Base-by-base conservation (phyloP, 1,140 invertebrate genomes). In the Drosophila sucinea region DNA sequence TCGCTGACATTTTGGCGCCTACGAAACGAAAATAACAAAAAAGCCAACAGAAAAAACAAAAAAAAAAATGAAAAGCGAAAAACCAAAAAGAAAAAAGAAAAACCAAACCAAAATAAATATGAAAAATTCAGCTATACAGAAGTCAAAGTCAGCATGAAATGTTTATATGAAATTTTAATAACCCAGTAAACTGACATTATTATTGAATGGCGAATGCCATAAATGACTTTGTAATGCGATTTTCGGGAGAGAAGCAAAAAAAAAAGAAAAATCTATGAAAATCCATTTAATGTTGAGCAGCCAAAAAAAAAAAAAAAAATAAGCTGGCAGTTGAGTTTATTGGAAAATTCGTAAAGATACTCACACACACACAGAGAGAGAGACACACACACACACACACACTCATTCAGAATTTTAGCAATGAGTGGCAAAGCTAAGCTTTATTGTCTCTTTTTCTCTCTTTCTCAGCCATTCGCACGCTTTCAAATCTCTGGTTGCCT, bases 1-100 rank as follows among this genome's bases (percentile, higher is more conserved):
- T 82, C 76, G 83, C 76, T 87, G 83, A 87, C 83, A 87, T 86
- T 86, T 87, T 79, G 79, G 79, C 72, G 75, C 82, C 75, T 82
- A 73, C 61, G 63, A 78, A 78, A 85, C 44, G 44, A 27, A 17
- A 17, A 51, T 51, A 51, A 25, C 44, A 51, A 51, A 51, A 51
- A 27, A n/a, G 3, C 10, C 11, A 71, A 55, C 63, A 66, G 72
- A 56, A 67, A 60, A 73, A 67, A 47, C 27, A 4, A 55, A 56
- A 58, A 32, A 47, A 44, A 66, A 55, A 56, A 64, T 54, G 11
- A 32, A 23, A 32, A 47, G 29, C 47, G 38, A 10, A 65, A 23
- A 23, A 70, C 54, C 63, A 66, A 69, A 67, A 38, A 51, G 51
- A 40, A 10, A 65, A 23, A 23, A 70, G 66, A 55, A 23, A 67